Conservation (phyloP, 2,113 vertebrate species). For the Apaloderma vittatum region DNA sequence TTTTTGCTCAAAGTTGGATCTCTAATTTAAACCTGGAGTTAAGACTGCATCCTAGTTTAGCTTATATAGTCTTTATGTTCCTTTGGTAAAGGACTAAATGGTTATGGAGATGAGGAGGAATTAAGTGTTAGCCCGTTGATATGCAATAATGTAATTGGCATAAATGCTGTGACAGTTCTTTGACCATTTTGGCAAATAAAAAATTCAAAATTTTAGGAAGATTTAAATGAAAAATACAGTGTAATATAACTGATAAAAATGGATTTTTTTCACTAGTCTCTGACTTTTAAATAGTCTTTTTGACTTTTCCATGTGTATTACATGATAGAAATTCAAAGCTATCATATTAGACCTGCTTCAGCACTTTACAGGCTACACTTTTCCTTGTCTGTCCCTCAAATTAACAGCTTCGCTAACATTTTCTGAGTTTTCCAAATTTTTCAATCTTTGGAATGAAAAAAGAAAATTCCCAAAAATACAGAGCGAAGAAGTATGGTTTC, state of each 20-base stretch:
- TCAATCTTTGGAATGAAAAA: background rate
- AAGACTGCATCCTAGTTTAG: background rate
- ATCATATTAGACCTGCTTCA: background rate
- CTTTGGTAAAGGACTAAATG: background rate
- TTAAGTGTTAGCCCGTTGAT: background rate
- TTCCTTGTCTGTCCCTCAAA: background rate
- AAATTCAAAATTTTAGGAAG: background rate
- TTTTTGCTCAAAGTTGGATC: background rate
- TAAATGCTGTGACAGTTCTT: background rate
- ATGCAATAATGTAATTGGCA: background rate
- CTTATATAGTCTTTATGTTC: background rate
- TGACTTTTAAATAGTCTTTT: background rate
- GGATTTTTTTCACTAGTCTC: background rate
- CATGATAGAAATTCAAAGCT: background rate
- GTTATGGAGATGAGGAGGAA: background rate
- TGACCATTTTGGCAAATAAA: background rate
- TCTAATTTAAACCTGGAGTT: background rate
- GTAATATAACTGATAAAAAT: background rate
- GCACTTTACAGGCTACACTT: background rate
- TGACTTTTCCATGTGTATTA: background rate
- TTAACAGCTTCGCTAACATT: background rate
- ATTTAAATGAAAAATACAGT: background rate
- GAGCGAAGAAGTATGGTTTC: fast-evolving
- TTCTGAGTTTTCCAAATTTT: background rate
- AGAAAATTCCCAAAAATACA: background rate